Percentiles rank a stretch among this genome's conserved stretches.
These are phyloP conservation scores for Otocyon megalotis DNA, from an alignment of 2,113 vertebrate genomes.

Conservation along the genomic window DNA sequence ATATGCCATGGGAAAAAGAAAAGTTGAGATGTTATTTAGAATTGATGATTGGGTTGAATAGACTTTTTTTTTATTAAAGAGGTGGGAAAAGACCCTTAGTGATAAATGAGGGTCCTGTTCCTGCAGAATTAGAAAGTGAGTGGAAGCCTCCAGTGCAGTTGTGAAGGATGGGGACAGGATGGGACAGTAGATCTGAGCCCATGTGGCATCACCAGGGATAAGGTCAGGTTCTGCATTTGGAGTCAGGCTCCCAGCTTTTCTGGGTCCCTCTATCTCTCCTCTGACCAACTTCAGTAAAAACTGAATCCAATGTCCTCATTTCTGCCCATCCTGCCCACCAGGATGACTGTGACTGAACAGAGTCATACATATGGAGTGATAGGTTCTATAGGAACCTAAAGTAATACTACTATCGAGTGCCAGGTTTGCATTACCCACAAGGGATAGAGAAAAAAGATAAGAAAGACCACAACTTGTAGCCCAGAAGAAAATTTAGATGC, in stretches of 20 bases:
- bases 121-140: background rate
- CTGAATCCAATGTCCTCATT: rapidly evolving
- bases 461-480: background rate
- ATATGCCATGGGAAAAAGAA: rapidly evolving
- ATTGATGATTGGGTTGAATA: background rate
- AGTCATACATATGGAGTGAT: background rate
- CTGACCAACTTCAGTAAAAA: too few relatives aligned
- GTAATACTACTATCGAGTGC: background rate
- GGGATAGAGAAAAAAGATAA: background rate
- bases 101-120: too few relatives aligned
- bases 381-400: background rate
- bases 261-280: background rate
- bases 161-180: background rate
- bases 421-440: background rate
- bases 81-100: background rate
- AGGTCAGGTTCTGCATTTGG: background rate
- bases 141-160: background rate
- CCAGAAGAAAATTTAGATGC: rapidly evolving
- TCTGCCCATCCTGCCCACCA: background rate
- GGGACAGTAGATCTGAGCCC: background rate
- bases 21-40: background rate
- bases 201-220: rapidly evolving
- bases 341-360: rapidly evolving
- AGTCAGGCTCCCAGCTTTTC: background rate
- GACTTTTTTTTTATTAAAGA: background rate